These are phyloP conservation scores for Poeciliopsis turneri DNA, from an alignment of 2,797 vertebrate species.

Conservation along the genomic window DNA sequence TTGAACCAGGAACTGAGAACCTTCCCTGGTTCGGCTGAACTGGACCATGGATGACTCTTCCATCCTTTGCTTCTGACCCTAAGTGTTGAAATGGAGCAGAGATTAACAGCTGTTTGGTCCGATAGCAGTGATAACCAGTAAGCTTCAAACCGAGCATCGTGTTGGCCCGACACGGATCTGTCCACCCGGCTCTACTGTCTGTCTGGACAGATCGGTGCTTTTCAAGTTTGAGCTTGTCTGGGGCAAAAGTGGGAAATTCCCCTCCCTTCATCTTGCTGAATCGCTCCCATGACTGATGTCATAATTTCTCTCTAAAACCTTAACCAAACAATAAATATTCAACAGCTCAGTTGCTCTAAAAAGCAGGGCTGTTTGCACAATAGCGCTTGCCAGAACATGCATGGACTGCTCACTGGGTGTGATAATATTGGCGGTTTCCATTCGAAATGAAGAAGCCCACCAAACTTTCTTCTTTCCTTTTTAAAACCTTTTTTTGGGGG, in stretches of 20 bases:
- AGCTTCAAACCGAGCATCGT: background rate
- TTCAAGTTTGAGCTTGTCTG: slow-evolving; percentile 36
- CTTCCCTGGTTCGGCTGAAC: background rate
- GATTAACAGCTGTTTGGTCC: background rate
- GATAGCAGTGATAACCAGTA: background rate
- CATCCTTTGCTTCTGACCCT: background rate
- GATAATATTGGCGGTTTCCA: slow-evolving; percentile 28
- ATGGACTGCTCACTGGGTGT: slow-evolving; percentile 23
- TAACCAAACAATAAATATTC: slow-evolving; percentile 77
- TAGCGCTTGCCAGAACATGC: slow-evolving; percentile 66
- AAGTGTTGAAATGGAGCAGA: background rate
- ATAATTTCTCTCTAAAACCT: slow-evolving; percentile 68
- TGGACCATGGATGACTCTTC: background rate
- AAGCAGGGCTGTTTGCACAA: slow-evolving; percentile 68
- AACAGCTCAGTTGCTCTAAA: slow-evolving; percentile 69
- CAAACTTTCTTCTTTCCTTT: background rate
- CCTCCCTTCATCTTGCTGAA: slow-evolving; percentile 7
- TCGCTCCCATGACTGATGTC: slow-evolving; percentile 55
- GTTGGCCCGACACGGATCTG: background rate
- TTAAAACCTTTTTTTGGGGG: background rate
- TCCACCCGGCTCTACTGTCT: background rate
- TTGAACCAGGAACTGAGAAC: background rate
- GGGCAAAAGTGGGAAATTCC: slow-evolving; percentile 61
- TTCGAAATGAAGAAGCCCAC: slow-evolving; percentile 15
- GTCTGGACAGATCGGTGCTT: slow-evolving; percentile 23